These are phyloP conservation scores for Papilio xuthus DNA, from an alignment of 1,140 invertebrate genomes.

Conservation along the genomic window DNA sequence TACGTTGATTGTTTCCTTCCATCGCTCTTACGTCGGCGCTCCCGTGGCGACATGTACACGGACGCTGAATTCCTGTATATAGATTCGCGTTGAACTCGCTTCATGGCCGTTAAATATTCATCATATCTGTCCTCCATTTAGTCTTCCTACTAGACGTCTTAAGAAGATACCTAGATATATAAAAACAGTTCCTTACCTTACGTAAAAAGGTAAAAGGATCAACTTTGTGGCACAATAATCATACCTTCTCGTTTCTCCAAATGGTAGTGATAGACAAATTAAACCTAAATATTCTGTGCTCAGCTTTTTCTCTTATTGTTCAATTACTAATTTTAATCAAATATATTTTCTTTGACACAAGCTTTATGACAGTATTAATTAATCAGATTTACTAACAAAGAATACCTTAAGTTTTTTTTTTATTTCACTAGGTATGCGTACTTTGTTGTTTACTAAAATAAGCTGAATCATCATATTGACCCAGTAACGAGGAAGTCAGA, in stretches of 20 bases:
- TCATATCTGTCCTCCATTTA: conserved; percentile 46
- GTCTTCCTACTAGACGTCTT: not conserved
- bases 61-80: conserved; percentile 27
- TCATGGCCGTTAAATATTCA: conserved; percentile 54
- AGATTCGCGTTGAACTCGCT: conserved; percentile 44
- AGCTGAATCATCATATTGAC: not conserved
- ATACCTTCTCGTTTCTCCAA: not conserved
- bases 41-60: conserved; percentile 47
- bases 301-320: not conserved
- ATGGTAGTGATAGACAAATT: not conserved
- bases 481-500: not conserved
- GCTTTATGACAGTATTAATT: not conserved
- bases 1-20: conserved; percentile 43
- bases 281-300: not conserved
- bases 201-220: not conserved
- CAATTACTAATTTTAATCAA: not conserved
- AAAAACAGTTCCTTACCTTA: not conserved
- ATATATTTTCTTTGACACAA: not conserved
- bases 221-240: not conserved
- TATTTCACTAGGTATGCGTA: too few relatives aligned
- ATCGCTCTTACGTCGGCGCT: conserved; percentile 44
- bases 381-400: not conserved
- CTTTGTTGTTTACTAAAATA: not conserved
- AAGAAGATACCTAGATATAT: not conserved
- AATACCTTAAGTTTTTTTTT: not conserved